Base-by-base conservation (phyloP, 2,113 vertebrate species). In the Tricholaema leucomelas region DNA sequence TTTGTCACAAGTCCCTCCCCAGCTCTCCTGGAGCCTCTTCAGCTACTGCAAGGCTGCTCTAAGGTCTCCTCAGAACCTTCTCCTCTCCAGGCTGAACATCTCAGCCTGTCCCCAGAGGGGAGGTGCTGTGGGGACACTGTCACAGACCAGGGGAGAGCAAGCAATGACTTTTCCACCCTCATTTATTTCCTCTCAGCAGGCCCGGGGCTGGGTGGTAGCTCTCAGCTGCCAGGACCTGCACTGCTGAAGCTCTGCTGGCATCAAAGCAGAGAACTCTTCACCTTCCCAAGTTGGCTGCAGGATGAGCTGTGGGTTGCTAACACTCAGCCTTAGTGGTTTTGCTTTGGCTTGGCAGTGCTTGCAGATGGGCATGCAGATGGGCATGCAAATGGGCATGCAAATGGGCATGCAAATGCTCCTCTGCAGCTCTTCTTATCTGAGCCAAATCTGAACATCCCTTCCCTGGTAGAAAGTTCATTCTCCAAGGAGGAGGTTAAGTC, bases 381-480 rank as follows among this genome's bases (percentile, higher is more conserved):
- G n/a, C n/a, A n/a, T n/a, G n/a, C 27, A 85, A 74, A 70, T 88
- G 48, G 27, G 18, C 2, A 80, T 92, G 75, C 25, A 83, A 76
- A 69, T 56, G 36, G 7, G 23, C 70, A 36, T 55, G 74, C 24
- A 83, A 76, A 85, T 28, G 58, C 40, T 75, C 80, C 64, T n/a
- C 69, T 40, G n/a, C 23, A 73, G 61, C 61, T 91, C 36, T 56
- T 83, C 73, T 91, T 93, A 90, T 81, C 92, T 52, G 73, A 31
- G 71, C 76, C 80, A 56, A 63, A 85, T 83, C 82, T 70, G 55
- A 77, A 50, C 80, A 74, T 21, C 28, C 56, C 54, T 93, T 74
- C 87, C 85, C 90, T 86, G 65, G 72, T 81, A 83, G 50, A 55
- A 90, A 75, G 65, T 74, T 36, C 46, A 5, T 91, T 94, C 91